Evolutionary conservation across 37 sponge, comb jelly and placozoan genomes (phyloP).

Genomic region (Halichondria panicea): DNA sequence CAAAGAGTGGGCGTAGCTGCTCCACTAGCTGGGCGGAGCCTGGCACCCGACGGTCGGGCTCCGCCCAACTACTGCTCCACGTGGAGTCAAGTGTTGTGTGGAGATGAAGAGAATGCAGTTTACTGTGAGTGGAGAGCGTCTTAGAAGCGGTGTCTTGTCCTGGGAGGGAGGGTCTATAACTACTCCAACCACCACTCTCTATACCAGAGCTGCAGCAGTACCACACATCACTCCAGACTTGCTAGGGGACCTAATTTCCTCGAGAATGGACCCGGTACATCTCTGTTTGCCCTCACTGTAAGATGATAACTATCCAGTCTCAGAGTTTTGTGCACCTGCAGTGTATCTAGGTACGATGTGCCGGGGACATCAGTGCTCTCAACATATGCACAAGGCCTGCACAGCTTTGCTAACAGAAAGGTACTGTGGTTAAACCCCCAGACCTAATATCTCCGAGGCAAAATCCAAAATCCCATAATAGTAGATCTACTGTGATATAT

Average conservation of each 20-base stretch:
- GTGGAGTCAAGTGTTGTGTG: constrained; percentile 56
- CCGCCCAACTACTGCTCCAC: neutral
- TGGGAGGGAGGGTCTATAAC: constrained; percentile 30
- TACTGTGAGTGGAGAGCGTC: neutral
- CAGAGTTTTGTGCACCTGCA: neutral
- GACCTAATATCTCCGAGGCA: too few relatives aligned
- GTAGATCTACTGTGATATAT: too few relatives aligned
- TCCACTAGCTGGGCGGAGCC: neutral
- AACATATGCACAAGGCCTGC: constrained; percentile 37
- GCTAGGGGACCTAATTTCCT: constrained; percentile 27
- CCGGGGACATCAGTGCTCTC: constrained; percentile 55
- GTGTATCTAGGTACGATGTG: constrained; percentile 48
- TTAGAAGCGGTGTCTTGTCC: too few relatives aligned
- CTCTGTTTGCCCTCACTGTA: constrained; percentile 56
- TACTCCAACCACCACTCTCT: constrained; percentile 73
- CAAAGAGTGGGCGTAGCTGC: neutral
- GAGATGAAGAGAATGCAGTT: constrained; percentile 46
- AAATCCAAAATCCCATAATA: too few relatives aligned
- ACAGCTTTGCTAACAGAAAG: constrained; percentile 49
- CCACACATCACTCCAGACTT: constrained; percentile 77
- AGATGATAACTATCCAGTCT: too few relatives aligned
- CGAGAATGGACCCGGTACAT: neutral
- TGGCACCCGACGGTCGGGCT: neutral
- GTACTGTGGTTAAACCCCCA: too few relatives aligned
- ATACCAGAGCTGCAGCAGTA: constrained; percentile 70